A percentile compares a stretch with the other conserved stretches of the same genome.
These are phyloP conservation scores for Palloptera scutellata DNA, from an alignment of 2,888 invertebrate species.

Conservation along the genomic window DNA sequence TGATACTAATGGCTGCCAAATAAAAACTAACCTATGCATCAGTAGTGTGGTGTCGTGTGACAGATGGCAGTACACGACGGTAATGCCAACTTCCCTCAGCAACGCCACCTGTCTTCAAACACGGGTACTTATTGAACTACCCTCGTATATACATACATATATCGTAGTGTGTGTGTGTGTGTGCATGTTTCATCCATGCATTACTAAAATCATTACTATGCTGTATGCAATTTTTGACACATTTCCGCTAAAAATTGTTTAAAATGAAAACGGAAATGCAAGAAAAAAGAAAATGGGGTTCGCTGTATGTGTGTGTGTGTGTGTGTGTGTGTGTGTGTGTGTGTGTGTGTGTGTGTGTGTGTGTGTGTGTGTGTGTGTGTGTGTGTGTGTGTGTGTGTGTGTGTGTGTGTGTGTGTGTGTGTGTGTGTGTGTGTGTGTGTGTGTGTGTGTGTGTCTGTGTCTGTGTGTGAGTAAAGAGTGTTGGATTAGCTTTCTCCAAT, in stretches of 20 bases:
- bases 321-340: not conserved
- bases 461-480: conserved; percentile 9
- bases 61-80: no score
- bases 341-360: not conserved
- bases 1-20: no score
- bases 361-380: not conserved
- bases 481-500: not conserved
- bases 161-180: conserved; percentile 19
- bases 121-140: no score
- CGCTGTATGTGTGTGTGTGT: not conserved
- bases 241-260: conserved; percentile 33
- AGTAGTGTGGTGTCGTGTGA: not conserved
- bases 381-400: not conserved
- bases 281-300: not conserved
- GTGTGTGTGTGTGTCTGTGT: not conserved
- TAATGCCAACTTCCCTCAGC: no score
- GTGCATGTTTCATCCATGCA: not conserved
- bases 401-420: not conserved
- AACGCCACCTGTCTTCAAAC: no score
- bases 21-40: no score
- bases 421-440: not conserved
- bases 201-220: conserved; percentile 33
- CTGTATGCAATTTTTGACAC: conserved; percentile 38
- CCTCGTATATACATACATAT: conserved; percentile 1
- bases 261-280: conserved; percentile 29